Evolutionary conservation across 2,797 vertebrate species (phyloP), one percentile per base, ranked within the genome.

Genomic region (Hipposideros larvatus): DNA sequence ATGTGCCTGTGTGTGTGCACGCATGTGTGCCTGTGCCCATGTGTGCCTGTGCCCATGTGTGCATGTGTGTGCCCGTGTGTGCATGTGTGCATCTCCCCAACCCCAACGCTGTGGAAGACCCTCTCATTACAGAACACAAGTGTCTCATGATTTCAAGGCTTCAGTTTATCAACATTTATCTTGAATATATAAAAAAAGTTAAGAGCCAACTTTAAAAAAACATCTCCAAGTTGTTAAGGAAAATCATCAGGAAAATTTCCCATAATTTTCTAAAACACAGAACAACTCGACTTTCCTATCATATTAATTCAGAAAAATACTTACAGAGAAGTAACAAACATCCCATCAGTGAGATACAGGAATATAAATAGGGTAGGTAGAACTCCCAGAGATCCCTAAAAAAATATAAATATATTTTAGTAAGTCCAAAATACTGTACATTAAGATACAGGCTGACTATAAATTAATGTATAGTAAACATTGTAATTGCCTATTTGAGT

Each of bases 351-450:
- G 99, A 99, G 98, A 99, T 99, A 97, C 99, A 99, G 89, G 99
- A 99, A 98, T 99, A 99, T 93, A 99, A 99, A 98, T 99, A 99
- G 0, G 99, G 99, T 77, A 99, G 98, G 98, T 99, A 99, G 99
- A 99, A 99, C 98, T 99, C 99, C 99, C 99, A 99, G 98, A 99
- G 99, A 98, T 99, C 99, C 99, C 97, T 21, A n/a, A 97, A 82
- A 96, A 96, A 98, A 96, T 7, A 94, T 3, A 95, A 55, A 66
- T 43, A 21, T 31, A 68, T 5, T 65, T 98, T 85, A 98, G 19
- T 65, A 71, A 80, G 79, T 16, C 71, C 34, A 90, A 91, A 94
- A 86, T 43, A 28, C 11, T 66, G 2, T 1, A 74, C 71, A 21
- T n/a, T 46, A 48, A 89, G 16, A 95, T 28, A 84, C 0, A 65